Conservation (phyloP, 2,888 invertebrate genomes). For the Nomada fucata region DNA sequence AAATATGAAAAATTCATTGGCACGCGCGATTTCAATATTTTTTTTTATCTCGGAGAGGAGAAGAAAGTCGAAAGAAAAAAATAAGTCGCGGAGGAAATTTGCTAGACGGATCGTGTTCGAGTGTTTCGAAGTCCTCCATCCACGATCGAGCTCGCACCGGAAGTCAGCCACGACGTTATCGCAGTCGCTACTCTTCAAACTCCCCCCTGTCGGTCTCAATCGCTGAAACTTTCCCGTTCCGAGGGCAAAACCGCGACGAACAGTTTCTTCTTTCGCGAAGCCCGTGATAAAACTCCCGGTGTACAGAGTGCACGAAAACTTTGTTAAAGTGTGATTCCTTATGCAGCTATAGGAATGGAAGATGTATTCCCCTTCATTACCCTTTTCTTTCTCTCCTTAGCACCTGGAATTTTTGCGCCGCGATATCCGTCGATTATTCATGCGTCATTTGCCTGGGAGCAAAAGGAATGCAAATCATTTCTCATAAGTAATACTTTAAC, state of each 20-base stretch:
- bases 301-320: slow-evolving; percentile 17
- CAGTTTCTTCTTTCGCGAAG: slow-evolving; percentile 48
- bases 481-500: no score
- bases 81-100: slow-evolving; percentile 32
- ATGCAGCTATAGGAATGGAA: neutral
- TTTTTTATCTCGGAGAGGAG: no score
- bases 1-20: neutral
- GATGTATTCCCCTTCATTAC: neutral
- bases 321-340: slow-evolving; percentile 13
- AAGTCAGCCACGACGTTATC: slow-evolving; percentile 56
- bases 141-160: slow-evolving; percentile 31
- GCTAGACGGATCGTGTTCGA: slow-evolving; percentile 39
- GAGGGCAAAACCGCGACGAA: slow-evolving; percentile 49
- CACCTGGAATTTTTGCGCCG: neutral
- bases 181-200: slow-evolving; percentile 37
- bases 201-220: slow-evolving; percentile 38
- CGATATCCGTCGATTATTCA: no score
- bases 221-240: slow-evolving; percentile 41
- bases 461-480: no score
- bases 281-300: slow-evolving; percentile 47
- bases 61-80: neutral
- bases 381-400: neutral
- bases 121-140: slow-evolving; percentile 53
- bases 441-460: neutral
- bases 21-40: neutral